Conservation (phyloP, 2,113 vertebrate species). For the Indri indri region DNA sequence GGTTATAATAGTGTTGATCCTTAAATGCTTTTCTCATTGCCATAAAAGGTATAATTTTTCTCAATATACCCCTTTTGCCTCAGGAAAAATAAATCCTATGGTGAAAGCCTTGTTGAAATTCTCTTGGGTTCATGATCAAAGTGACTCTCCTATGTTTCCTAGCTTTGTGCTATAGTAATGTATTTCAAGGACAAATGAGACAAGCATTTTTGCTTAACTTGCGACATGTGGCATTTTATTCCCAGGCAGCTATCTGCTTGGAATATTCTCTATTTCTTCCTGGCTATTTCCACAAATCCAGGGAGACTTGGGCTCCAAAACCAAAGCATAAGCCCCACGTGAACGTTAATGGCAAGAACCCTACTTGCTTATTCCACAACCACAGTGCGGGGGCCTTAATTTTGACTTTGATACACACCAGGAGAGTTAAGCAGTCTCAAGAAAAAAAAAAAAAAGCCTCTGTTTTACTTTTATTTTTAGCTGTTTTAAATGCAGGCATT, state of each 20-base stretch:
- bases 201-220: conserved; percentile 45
- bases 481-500: neutral
- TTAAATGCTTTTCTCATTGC: neutral
- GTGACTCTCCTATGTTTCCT: neutral
- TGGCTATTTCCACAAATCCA: neutral
- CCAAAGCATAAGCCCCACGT: neutral
- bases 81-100: conserved; percentile 22
- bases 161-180: neutral
- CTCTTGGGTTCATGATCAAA: conserved; percentile 33
- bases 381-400: neutral
- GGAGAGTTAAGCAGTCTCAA: neutral
- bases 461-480: neutral
- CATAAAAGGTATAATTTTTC: neutral
- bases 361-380: neutral
- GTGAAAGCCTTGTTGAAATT: conserved; percentile 21
- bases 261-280: neutral
- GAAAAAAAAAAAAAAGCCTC: neutral
- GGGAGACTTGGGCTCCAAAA: neutral
- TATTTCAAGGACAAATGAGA: conserved; percentile 43
- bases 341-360: neutral
- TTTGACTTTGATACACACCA: neutral
- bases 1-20: conserved; percentile 9
- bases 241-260: neutral
- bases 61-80: neutral
- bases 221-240: conserved; percentile 8